phyloP scores from a whole-genome alignment of 2,888 invertebrate species.

The Megamerina dolium region DNA sequence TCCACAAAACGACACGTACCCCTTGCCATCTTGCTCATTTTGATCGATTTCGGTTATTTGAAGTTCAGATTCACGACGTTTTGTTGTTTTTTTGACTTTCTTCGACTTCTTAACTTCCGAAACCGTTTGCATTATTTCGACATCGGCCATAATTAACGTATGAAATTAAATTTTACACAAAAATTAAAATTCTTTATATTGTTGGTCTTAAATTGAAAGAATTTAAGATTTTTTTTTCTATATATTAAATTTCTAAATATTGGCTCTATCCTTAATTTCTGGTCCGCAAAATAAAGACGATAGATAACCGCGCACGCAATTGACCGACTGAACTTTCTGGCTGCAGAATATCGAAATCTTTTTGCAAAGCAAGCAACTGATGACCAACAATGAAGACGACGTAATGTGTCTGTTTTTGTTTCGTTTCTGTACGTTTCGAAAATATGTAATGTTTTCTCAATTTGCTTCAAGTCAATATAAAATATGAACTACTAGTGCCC shows the following conservation, averaged over 20 bases:
- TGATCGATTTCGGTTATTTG: constrained; percentile 75
- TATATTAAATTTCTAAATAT: no score
- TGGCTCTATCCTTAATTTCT: no score
- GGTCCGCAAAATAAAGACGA: constrained; percentile 4
- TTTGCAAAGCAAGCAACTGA: constrained; percentile 17
- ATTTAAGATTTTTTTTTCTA: constrained; percentile 1
- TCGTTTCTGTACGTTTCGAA: no score
- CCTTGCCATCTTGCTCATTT: constrained; percentile 59
- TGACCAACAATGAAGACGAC: background rate
- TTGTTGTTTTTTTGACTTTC: constrained; percentile 84
- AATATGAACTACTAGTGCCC: no score
- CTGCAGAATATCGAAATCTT: constrained; percentile 17
- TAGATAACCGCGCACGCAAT: constrained; percentile 28
- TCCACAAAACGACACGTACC: constrained; percentile 68
- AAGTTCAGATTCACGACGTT: constrained; percentile 75
- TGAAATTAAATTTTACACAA: background rate
- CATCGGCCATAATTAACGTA: constrained; percentile 75
- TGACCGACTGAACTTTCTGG: constrained; percentile 44
- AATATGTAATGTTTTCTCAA: no score
- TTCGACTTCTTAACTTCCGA: constrained; percentile 80
- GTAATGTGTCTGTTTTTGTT: no score
- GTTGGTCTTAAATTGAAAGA: no score
- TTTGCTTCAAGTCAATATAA: no score
- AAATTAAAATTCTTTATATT: background rate
- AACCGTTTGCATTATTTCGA: constrained; percentile 81